A percentile compares a stretch with the other conserved stretches of the same genome.
phyloP scores from a whole-genome alignment of 2,888 invertebrate species.

The Ectropis crepuscularia region DNA sequence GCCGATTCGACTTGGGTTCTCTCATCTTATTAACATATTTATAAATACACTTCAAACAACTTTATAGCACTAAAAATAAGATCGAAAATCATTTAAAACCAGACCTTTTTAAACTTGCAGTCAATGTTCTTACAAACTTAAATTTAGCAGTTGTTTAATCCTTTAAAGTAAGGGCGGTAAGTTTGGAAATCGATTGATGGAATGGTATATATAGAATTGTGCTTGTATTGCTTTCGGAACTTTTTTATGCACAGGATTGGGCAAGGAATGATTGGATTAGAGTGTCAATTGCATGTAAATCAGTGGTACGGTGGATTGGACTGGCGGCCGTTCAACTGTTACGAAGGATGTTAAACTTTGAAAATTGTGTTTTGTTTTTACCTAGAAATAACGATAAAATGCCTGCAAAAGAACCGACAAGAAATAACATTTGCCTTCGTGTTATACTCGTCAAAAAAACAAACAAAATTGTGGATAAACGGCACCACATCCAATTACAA shows the following conservation, averaged over 20 bases:
- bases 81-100: slow-evolving; percentile 41
- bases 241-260: slow-evolving; percentile 59
- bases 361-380: slow-evolving; percentile 14
- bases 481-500: no score
- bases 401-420: no score
- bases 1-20: slow-evolving; percentile 72
- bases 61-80: slow-evolving; percentile 43
- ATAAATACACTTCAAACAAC: slow-evolving; percentile 23
- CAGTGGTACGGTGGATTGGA: slow-evolving; percentile 30
- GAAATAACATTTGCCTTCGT: no score
- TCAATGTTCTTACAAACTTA: slow-evolving; percentile 12
- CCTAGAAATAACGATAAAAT: no score
- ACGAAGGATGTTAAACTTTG: slow-evolving; percentile 4
- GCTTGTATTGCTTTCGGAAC: slow-evolving; percentile 56
- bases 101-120: neutral
- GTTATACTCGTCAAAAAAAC: no score
- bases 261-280: slow-evolving; percentile 53
- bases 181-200: slow-evolving; percentile 9
- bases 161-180: slow-evolving; percentile 7
- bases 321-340: slow-evolving; percentile 34
- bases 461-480: no score
- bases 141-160: neutral
- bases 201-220: slow-evolving; percentile 14
- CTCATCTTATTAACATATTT: slow-evolving; percentile 61
- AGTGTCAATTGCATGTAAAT: slow-evolving; percentile 48